Evolutionary conservation across 2,797 vertebrate species (phyloP), one percentile per base, ranked within the genome.

Genomic region (Halcyon smyrnensis): DNA sequence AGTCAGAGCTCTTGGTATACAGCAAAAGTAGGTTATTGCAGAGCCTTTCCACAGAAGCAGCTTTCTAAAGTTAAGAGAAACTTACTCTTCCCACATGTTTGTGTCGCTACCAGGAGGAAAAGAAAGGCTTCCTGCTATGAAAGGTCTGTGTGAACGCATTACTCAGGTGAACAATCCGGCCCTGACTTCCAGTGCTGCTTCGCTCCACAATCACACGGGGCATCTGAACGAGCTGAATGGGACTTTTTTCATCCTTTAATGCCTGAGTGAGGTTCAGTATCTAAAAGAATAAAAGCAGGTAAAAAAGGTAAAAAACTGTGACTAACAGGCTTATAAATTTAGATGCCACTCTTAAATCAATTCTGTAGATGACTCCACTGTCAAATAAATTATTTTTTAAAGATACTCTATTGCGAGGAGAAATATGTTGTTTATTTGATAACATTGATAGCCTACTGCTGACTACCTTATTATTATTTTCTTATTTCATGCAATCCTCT

Each of bases 181-280:
- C 99, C 86, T 99, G 99, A 41, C 98, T 97, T 8, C 99, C 98
- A 8, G 98, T 98, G 14, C 97, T 98, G 74, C 99, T 99, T 74
- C 99, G 98, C 77, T 99, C 99, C 97, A 99, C 99, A 41, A 99
- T 98, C 94, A 99, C 99, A 25, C 99, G 98, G 0, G 99, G 99
- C 99, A 99, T 99, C 97, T 99, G 99, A 11, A 99, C 99, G 64
- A 99, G 98, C 97, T 99, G 99, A 90, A 99, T 97, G 18, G 99
- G 99, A 91, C 98, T 99, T 96, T 98, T 99, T 10, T 98, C 98
- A 5, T 99, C 99, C 96, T 99, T 99, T 89, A 99, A 84, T 0
- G 99, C 99, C 97, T 99, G 99, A 59, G 98, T 99, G 92, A 99
- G 98, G 93, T 99, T 99, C 97, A 99, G 94, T 91, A 99, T 99